These are phyloP conservation scores for Peromyscus aztecus DNA, from an alignment of 2,797 vertebrate species.

Conservation along the genomic window DNA sequence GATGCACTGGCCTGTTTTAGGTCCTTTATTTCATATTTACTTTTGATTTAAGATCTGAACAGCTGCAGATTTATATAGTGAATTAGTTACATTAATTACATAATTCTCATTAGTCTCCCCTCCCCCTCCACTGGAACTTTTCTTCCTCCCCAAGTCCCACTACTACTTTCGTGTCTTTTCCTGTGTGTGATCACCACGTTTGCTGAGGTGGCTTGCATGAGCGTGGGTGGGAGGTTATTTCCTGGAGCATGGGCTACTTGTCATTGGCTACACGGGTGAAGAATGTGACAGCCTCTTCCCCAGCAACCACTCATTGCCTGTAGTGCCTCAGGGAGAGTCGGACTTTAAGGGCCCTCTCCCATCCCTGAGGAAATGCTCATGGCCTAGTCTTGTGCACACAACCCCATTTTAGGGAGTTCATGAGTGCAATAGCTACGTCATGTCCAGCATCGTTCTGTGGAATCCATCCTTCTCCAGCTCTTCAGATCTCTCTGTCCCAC, in stretches of 20 bases:
- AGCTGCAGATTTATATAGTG: not conserved
- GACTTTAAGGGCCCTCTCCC: not conserved
- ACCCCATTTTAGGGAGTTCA: not conserved
- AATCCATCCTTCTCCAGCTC: not conserved
- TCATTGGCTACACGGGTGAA: not conserved
- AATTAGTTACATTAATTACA: not conserved
- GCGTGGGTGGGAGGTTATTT: too few species aligned
- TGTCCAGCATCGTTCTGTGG: not conserved
- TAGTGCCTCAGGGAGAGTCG: not conserved
- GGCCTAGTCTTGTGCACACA: not conserved
- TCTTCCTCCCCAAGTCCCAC: accelerated
- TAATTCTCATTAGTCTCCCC: not conserved
- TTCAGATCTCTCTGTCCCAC: not conserved
- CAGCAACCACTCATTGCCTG: not conserved
- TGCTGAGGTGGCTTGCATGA: not conserved
- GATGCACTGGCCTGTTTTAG: not conserved
- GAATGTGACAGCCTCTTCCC: not conserved
- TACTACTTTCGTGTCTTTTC: not conserved
- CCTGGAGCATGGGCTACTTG: not conserved
- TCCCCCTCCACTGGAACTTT: too few species aligned
- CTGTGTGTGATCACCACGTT: not conserved
- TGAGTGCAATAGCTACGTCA: not conserved
- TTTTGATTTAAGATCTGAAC: not conserved
- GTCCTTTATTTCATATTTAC: not conserved
- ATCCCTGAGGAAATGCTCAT: not conserved